Percentiles rank a stretch among this genome's conserved stretches.
phyloP scores from a whole-genome alignment of 2,797 vertebrate species.

The Steatocranus sp. region DNA sequence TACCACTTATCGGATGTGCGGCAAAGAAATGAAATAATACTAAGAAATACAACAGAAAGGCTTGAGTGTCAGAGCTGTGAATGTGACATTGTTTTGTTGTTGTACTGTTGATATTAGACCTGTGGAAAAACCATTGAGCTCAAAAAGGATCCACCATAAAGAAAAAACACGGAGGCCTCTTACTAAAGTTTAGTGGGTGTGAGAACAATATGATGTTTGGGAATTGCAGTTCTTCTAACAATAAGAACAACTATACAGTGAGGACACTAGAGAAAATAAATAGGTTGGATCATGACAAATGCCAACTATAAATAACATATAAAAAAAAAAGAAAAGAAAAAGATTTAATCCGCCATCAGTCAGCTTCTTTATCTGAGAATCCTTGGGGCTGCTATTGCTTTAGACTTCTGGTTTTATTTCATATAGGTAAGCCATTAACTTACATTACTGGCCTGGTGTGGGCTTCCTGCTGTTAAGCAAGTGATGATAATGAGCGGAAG shows the following conservation, averaged over 20 bases:
- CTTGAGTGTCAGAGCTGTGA: background rate
- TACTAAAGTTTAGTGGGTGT: background rate
- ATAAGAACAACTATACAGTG: background rate
- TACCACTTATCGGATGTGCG: no score
- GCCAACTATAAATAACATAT: background rate
- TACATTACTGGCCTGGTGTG: background rate
- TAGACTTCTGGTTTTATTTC: background rate
- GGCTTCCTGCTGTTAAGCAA: constrained; percentile 1
- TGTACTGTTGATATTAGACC: background rate
- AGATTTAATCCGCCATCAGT: background rate
- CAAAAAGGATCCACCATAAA: background rate
- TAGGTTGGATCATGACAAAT: background rate
- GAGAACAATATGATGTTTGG: background rate
- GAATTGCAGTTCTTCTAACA: background rate
- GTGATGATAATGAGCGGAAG: background rate
- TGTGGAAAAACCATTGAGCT: background rate
- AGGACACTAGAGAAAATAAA: background rate
- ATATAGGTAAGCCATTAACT: background rate
- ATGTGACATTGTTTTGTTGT: background rate
- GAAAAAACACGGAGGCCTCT: background rate
- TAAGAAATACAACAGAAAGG: background rate
- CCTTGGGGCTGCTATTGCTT: background rate
- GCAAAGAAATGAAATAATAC: background rate
- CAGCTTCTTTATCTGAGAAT: background rate
- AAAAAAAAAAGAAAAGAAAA: background rate